phyloP scores from a whole-genome alignment of 2,113 vertebrate species.

The Chionomys nivalis region DNA sequence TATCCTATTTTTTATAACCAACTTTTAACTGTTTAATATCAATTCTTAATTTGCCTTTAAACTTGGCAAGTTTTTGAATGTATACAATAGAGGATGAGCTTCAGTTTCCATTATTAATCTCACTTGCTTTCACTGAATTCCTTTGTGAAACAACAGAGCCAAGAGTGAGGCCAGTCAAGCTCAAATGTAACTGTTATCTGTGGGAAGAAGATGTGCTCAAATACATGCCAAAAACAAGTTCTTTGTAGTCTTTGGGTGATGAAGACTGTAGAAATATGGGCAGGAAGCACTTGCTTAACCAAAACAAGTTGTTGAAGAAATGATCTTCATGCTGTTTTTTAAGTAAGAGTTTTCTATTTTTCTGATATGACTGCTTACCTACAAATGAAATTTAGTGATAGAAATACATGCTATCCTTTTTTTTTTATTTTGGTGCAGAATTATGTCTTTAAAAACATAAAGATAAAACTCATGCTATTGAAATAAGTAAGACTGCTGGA shows the following conservation, averaged over 20 bases:
- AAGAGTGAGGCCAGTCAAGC: not conserved
- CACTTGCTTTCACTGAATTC: not conserved
- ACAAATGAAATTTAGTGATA: not conserved
- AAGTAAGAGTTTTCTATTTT: not conserved
- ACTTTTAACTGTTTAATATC: conserved; percentile 73
- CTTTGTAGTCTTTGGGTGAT: not conserved
- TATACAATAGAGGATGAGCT: not conserved
- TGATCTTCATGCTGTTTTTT: not conserved
- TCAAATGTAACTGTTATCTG: not conserved
- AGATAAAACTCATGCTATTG: not conserved
- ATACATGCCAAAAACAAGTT: not conserved
- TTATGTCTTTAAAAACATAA: not conserved
- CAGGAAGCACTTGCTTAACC: not conserved
- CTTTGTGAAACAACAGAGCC: conserved; percentile 6
- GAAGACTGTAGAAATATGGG: not conserved
- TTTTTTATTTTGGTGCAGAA: not conserved
- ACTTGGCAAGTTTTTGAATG: conserved; percentile 52
- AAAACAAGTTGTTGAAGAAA: not conserved
- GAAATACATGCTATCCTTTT: not conserved
- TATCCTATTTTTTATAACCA: conserved; percentile 63
- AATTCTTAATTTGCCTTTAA: conserved; percentile 75
- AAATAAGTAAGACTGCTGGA: not conserved
- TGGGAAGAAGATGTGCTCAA: not conserved
- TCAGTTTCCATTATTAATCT: conserved; percentile 42
- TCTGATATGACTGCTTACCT: not conserved